Evolutionary conservation across 1,140 invertebrate genomes (phyloP), one percentile per base, ranked within the genome.

Genomic region (Yoshiicerus persimilis): DNA sequence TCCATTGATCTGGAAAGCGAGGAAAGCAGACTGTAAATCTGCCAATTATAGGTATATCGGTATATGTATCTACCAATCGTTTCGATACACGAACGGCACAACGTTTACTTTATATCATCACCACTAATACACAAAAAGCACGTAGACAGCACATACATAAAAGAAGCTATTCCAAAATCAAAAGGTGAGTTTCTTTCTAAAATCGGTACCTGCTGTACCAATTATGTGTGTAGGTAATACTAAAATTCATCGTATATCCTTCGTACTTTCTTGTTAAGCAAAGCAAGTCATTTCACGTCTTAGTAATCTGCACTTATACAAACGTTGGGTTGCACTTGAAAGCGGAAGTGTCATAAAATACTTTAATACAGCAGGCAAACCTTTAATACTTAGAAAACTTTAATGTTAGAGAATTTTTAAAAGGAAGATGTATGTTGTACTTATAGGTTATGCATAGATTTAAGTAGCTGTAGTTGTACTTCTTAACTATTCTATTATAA

Each of bases 341-440:
- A 80, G 34, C 75, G 75, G 75, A 80, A 80, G 75, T 80, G 75
- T 80, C 30, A 80, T 80, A 80, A 66, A 66, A 25, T 41, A 41
- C 8, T 41, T 41, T 41, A 9, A 70, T 30, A 25, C 64, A 70
- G 10, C 23, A 25, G 8, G 27, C 27, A 70, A 30, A n/a, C n/a
- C n/a, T 56, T 56, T 56, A 56, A 56, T n/a, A 56, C 47, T n/a
- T 0, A 56, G 20, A 56, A 56, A 4, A 56, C 16, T 16, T 1
- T 47, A 16, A 20, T 47, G 11, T 47, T 47, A 47, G 4, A 16
- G 23, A 3, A 70, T 70, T 70, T 66, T 11, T 11, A 27, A 25
- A 30, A 9, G 23, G n/a, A n/a, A 10, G 25, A 13, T 11, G 64
- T 13, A 0, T 0, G 4, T n/a, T 9, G 64, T 66, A 6, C 13